Evolutionary conservation across 2,888 invertebrate species (phyloP), one percentile per base, ranked within the genome.

Genomic region (Malthinus flaveolus): DNA sequence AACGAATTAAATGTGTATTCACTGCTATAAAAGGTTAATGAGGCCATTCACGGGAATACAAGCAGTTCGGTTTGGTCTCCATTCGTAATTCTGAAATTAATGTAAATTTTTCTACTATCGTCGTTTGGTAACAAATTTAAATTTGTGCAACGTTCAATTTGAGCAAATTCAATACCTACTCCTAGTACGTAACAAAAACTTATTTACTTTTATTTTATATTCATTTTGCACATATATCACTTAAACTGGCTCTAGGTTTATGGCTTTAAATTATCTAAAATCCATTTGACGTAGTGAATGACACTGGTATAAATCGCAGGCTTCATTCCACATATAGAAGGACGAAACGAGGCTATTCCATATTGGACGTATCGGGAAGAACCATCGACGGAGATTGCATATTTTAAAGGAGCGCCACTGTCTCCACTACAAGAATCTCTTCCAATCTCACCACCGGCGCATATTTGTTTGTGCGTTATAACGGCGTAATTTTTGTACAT

Each of bases 331-430:
- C 93, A 93, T 12, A 93, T 93, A 9, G 12, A 12, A 72, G 92
- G 91, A 32, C 93, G 93, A 93, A 93, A 93, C 0, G 93, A 93
- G 1, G 93, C 93, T 12, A 93, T 85, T 9, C 89, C 88, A 87
- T 59, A 53, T 11, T 53, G 53, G n/a, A 35, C 49, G 37, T 49
- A 59, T 4, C 49, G 46, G 0, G 33, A 32, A 7, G 32, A 32
- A 2, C 11, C 23, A 1, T 48, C 34, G 5, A 13, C 32, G 6
- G 8, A 8, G 0, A 33, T 5, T 31, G 44, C 7, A n/a, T 15
- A 80, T 88, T 89, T 89, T 1, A 90, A 75, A 0, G 90, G 89
- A 1, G 89, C 89, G 0, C 90, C 90, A 1, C 88, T 88, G 65
- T 90, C 90, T 0, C 90, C 90, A n/a, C 79, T 81, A 68, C 90